Evolutionary conservation across 1,140 invertebrate species (phyloP).

Genomic region (Drosophila sechellia): DNA sequence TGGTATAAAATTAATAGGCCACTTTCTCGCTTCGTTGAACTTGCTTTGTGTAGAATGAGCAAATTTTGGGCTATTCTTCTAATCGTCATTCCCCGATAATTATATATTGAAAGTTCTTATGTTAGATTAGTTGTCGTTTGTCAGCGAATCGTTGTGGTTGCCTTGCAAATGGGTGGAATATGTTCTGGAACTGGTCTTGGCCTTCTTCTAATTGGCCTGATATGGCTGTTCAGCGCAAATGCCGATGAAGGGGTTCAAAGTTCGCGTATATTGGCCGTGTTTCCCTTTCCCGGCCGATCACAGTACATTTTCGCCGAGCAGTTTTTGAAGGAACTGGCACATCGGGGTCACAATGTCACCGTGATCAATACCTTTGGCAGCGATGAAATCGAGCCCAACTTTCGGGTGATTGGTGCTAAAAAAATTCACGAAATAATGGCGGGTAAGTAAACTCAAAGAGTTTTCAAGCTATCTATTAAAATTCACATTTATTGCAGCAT

Average conservation of each 20-base stretch:
- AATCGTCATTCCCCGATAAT: constrained; percentile 27
- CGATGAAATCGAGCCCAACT: constrained; percentile 64
- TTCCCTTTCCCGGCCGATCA: constrained; percentile 75
- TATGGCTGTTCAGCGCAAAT: not conserved
- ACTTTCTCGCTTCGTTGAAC: constrained; percentile 36
- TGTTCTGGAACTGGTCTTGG: not conserved
- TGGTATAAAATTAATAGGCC: constrained; percentile 15
- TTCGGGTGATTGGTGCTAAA: constrained; percentile 77
- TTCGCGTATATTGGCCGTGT: constrained; percentile 69
- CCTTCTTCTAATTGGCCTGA: constrained; percentile 1
- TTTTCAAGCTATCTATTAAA: not conserved
- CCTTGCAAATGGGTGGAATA: constrained; percentile 8
- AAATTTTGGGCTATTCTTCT: constrained; percentile 1
- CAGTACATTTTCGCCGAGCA: constrained; percentile 73
- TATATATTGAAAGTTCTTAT: constrained; percentile 11
- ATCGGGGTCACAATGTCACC: constrained; percentile 85
- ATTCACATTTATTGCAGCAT: constrained; percentile 20
- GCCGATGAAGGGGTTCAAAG: constrained; percentile 22
- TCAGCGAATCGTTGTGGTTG: constrained; percentile 19
- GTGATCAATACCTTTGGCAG: constrained; percentile 84
- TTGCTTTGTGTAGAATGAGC: constrained; percentile 5
- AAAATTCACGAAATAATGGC: constrained; percentile 70
- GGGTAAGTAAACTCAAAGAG: constrained; percentile 17
- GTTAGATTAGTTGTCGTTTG: constrained; percentile 37
- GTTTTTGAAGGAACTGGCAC: constrained; percentile 83